These are phyloP conservation scores for Plumapathes pennacea DNA, from an alignment of 92 coral and sea anemone genomes.

Conservation along the genomic window DNA sequence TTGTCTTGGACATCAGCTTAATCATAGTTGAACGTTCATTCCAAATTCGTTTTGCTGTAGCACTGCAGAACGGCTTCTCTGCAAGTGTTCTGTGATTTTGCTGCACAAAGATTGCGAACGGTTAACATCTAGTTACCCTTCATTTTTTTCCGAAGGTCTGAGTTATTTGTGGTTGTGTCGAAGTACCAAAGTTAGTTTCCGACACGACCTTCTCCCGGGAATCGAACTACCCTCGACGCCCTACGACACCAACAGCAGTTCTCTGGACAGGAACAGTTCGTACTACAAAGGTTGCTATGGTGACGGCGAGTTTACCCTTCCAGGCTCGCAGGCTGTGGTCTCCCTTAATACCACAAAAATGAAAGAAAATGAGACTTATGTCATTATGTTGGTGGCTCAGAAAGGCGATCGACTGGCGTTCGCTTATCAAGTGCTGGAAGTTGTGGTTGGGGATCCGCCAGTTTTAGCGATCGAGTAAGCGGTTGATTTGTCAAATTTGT, in stretches of 20 bases:
- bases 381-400: conserved; percentile 25
- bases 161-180: conserved; percentile 51
- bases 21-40: too few relatives aligned
- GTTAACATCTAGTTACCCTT: too few relatives aligned
- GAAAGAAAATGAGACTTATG: conserved; percentile 25
- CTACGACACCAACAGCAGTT: conserved; percentile 5
- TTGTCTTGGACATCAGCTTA: too few relatives aligned
- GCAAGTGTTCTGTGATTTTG: too few relatives aligned
- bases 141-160: conserved; percentile 13
- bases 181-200: conserved; percentile 18
- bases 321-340: not conserved
- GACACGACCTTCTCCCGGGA: not conserved
- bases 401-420: conserved; percentile 36
- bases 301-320: conserved; percentile 27
- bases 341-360: conserved; percentile 31
- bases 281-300: conserved; percentile 43
- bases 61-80: too few relatives aligned
- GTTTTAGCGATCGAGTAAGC: conserved; percentile 34
- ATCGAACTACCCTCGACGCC: not conserved
- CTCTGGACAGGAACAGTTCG: not conserved
- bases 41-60: too few relatives aligned
- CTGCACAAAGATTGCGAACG: too few relatives aligned
- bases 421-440: conserved; percentile 41
- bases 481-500: not conserved
- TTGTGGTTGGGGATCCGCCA: conserved; percentile 48